Percentiles rank a stretch among this genome's conserved stretches.
Evolutionary conservation across 2,797 vertebrate species (phyloP).

Genomic region (Neoniphon sammara): DNA sequence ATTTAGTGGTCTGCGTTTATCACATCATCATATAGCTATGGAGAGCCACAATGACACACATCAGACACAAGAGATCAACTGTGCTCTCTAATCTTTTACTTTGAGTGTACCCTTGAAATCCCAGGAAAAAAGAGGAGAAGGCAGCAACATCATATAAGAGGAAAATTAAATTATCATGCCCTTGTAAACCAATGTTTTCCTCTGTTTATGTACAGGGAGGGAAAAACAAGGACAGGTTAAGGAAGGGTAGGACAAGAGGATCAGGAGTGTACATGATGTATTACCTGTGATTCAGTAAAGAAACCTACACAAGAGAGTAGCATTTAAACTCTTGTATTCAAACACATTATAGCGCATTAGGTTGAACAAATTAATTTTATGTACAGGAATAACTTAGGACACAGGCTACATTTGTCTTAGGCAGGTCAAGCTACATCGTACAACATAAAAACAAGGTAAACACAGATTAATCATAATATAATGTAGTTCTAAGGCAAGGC

Average conservation of each 20-base stretch:
- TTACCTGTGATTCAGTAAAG: neutral
- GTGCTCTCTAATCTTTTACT: slow-evolving; percentile 1
- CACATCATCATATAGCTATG: neutral
- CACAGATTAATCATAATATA: neutral
- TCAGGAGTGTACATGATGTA: neutral
- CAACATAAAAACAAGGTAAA: slow-evolving; percentile 3
- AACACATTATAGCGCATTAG: slow-evolving; percentile 1
- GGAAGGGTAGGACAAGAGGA: neutral
- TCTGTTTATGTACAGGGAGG: neutral
- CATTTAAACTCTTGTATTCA: slow-evolving; percentile 12
- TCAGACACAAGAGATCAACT: neutral
- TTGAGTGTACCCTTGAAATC: slow-evolving; percentile 6
- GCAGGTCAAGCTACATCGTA: neutral
- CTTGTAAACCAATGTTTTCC: neutral
- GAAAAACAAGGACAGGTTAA: neutral
- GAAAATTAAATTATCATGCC: neutral
- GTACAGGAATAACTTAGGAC: neutral
- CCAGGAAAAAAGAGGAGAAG: neutral
- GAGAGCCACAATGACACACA: neutral
- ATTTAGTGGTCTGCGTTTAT: neutral
- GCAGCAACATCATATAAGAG: neutral
- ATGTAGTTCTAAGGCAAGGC: neutral
- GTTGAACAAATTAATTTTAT: neutral
- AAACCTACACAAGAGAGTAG: neutral
- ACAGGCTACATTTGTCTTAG: slow-evolving; percentile 15